Percentiles rank a stretch among this genome's conserved stretches.
These are phyloP conservation scores for Sapayoa aenigma DNA, from an alignment of 2,113 vertebrate species.

Conservation along the genomic window DNA sequence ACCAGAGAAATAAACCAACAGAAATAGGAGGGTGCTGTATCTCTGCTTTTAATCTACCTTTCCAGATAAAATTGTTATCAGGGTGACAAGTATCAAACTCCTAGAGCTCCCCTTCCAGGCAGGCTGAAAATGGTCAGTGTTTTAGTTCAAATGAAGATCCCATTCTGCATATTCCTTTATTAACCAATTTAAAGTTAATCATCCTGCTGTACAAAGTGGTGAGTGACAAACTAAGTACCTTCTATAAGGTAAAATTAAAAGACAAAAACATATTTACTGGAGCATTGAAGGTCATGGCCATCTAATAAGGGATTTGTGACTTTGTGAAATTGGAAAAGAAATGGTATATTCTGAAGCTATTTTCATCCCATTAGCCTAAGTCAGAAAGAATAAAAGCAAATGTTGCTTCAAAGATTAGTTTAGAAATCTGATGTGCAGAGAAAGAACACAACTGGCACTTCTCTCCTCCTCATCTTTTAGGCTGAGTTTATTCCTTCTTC, in stretches of 20 bases:
- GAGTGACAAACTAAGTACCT: constrained; percentile 35
- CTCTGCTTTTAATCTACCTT: neutral
- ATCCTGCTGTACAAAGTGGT: neutral
- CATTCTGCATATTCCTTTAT: neutral
- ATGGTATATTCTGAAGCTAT: constrained; percentile 67
- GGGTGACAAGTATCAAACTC: neutral
- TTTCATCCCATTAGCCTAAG: constrained; percentile 75
- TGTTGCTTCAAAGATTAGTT: constrained; percentile 58
- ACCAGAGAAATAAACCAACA: too few species aligned
- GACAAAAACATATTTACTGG: constrained; percentile 53
- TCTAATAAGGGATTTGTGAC: constrained; percentile 65
- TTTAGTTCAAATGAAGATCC: neutral
- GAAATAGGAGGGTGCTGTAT: neutral
- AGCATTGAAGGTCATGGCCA: constrained; percentile 68
- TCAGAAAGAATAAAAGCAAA: constrained; percentile 73
- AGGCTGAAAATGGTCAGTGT: neutral
- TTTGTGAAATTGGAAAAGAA: constrained; percentile 68
- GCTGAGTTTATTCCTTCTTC: neutral
- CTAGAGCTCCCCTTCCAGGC: neutral
- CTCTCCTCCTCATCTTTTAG: neutral
- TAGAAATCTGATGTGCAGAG: constrained; percentile 29
- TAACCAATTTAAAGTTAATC: constrained; percentile 38
- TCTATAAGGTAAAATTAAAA: constrained; percentile 60
- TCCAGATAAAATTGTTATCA: neutral
- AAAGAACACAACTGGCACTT: neutral